A percentile compares a stretch with the other conserved stretches of the same genome.
Evolutionary conservation across 2,797 vertebrate genomes (phyloP).

Genomic region (Ambastaia sidthimunki): DNA sequence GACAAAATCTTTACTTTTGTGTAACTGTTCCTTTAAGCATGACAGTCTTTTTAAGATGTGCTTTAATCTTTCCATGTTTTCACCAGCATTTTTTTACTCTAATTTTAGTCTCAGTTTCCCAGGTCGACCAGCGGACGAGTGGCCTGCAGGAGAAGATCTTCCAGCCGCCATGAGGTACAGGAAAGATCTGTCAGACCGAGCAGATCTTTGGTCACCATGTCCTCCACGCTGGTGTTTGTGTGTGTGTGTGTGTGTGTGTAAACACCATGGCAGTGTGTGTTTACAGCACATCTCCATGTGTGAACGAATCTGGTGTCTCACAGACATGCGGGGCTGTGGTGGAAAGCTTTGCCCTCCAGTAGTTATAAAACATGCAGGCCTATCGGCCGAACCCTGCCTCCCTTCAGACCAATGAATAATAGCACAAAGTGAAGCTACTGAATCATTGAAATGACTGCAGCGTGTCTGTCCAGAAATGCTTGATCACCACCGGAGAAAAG

Average conservation of each 20-base stretch:
- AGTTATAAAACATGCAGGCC: constrained; percentile 78
- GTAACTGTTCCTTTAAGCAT: too few species aligned
- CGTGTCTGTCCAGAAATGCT: constrained; percentile 66
- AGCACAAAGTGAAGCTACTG: constrained; percentile 77
- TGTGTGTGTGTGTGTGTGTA: constrained; percentile 15
- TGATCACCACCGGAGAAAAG: constrained; percentile 70
- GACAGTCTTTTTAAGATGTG: too few species aligned
- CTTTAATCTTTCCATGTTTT: too few species aligned
- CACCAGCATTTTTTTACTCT: too few species aligned
- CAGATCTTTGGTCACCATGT: background rate
- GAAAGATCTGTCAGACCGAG: constrained; percentile 24
- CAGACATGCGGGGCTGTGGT: constrained; percentile 72
- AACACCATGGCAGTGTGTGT: constrained; percentile 46
- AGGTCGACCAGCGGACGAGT: too few species aligned
- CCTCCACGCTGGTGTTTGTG: constrained; percentile 18
- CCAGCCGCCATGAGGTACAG: background rate
- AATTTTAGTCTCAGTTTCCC: too few species aligned
- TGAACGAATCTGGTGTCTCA: constrained; percentile 64
- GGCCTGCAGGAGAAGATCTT: background rate
- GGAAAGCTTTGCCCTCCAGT: constrained; percentile 75
- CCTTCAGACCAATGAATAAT: constrained; percentile 79
- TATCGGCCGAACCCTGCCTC: constrained; percentile 73
- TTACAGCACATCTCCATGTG: constrained; percentile 65
- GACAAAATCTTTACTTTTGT: too few species aligned
- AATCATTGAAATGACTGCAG: constrained; percentile 77